Percentiles rank a stretch among this genome's conserved stretches.
Evolutionary conservation across 2,113 vertebrate genomes (phyloP).

Genomic region (Phrynosoma blainvillii): DNA sequence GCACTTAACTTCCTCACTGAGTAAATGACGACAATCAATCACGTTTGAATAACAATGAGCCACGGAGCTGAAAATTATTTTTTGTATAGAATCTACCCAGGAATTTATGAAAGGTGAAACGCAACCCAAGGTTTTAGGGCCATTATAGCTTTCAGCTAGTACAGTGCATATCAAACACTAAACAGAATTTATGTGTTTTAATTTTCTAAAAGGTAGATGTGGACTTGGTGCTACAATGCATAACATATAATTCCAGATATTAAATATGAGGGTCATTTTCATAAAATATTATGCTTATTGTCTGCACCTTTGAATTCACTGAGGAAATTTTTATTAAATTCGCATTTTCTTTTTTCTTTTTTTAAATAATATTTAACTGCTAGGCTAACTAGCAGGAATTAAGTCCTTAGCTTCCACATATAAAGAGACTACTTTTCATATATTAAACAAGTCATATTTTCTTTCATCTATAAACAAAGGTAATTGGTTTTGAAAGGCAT

Average conservation of each 20-base stretch:
- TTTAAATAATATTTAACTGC: conserved; percentile 67
- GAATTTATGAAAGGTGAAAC: conserved; percentile 96
- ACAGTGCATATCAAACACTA: conserved; percentile 84
- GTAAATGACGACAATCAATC: conserved; percentile 93
- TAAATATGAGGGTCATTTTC: conserved; percentile 90
- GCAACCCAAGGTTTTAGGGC: conserved; percentile 89
- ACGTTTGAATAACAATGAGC: conserved; percentile 92
- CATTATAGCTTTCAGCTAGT: conserved; percentile 73
- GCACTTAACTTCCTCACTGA: conserved; percentile 90
- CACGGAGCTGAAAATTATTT: conserved; percentile 91
- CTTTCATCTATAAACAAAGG: conserved; percentile 33
- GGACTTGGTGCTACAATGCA: conserved; percentile 92
- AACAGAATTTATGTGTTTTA: conserved; percentile 99
- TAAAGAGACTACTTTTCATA: conserved; percentile 22
- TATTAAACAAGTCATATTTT: neutral
- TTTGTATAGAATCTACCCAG: conserved; percentile 89
- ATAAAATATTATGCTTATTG: conserved; percentile 84
- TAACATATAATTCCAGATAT: conserved; percentile 85
- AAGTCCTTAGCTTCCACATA: conserved; percentile 31
- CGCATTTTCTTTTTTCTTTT: conserved; percentile 54
- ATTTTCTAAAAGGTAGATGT: conserved; percentile 93
- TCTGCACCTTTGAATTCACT: conserved; percentile 78
- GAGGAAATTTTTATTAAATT: conserved; percentile 69
- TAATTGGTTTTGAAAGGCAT: conserved; percentile 2
- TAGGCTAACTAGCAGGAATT: conserved; percentile 64